These are phyloP conservation scores for Temnothorax curvispinosus DNA, from an alignment of 1,140 invertebrate species.

Conservation along the genomic window DNA sequence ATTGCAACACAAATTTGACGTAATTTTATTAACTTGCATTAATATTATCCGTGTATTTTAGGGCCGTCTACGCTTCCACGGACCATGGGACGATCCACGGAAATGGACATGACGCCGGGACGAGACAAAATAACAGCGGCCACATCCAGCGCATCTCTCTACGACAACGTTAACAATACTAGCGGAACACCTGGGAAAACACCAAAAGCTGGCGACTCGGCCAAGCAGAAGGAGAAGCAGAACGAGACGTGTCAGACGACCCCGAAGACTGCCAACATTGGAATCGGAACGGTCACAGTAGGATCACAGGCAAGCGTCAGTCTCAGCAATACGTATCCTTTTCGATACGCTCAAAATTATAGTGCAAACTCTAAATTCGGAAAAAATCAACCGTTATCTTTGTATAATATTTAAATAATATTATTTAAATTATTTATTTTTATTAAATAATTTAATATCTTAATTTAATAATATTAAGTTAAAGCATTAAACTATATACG, in stretches of 20 bases:
- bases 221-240: slow-evolving; percentile 83
- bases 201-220: slow-evolving; percentile 76
- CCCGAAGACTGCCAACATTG: slow-evolving; percentile 85
- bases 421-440: not conserved
- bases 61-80: slow-evolving; percentile 92
- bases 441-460: not conserved
- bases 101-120: slow-evolving; percentile 87
- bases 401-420: not conserved
- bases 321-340: not conserved
- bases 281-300: slow-evolving; percentile 86
- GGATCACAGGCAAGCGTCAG: slow-evolving; percentile 85
- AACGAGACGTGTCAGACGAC: slow-evolving; percentile 83
- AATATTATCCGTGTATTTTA: slow-evolving; percentile 14
- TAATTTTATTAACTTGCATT: not conserved
- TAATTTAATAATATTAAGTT: not conserved
- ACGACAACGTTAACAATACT: slow-evolving; percentile 91
- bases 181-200: slow-evolving; percentile 79
- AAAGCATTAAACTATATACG: not conserved
- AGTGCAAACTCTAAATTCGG: not conserved
- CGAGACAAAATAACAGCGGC: slow-evolving; percentile 92
- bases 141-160: slow-evolving; percentile 95
- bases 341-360: not conserved
- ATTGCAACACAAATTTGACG: not conserved
- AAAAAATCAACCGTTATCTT: not conserved
- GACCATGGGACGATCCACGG: slow-evolving; percentile 90